Evolutionary conservation across 2,888 invertebrate species (phyloP).

Genomic region (Zhengitettix transpicula): DNA sequence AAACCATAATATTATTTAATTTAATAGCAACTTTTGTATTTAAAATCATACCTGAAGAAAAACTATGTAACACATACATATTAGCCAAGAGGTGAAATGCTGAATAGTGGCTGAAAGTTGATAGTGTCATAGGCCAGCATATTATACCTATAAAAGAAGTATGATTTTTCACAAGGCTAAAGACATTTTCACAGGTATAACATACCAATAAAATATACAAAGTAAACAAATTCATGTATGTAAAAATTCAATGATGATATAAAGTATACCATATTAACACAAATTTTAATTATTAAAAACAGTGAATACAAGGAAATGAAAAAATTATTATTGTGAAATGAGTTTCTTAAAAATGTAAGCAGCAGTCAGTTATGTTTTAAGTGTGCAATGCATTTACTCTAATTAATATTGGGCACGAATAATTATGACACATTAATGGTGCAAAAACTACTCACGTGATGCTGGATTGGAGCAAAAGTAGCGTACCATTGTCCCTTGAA

Average conservation of each 20-base stretch:
- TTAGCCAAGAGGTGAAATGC: constrained; percentile 76
- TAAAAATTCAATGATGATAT: too few species aligned
- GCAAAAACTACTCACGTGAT: constrained; percentile 38
- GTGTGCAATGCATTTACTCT: neutral
- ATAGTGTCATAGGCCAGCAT: constrained; percentile 79
- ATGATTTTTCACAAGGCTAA: constrained; percentile 1
- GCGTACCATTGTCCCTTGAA: constrained; percentile 57
- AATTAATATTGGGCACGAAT: neutral
- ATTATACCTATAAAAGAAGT: constrained; percentile 38
- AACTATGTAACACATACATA: constrained; percentile 91
- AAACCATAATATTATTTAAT: too few species aligned
- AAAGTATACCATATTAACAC: too few species aligned
- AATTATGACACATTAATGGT: neutral
- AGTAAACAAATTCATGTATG: too few species aligned
- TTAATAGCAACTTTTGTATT: too few species aligned
- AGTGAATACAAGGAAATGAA: too few species aligned
- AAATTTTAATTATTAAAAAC: too few species aligned
- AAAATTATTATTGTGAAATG: too few species aligned
- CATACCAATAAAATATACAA: too few species aligned
- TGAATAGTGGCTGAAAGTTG: constrained; percentile 89
- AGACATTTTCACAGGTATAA: too few species aligned
- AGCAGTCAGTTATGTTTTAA: too few species aligned
- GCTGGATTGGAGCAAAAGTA: constrained; percentile 76
- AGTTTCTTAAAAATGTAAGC: too few species aligned
- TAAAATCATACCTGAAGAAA: constrained; percentile 34